Percentiles rank a stretch among this genome's conserved stretches.
Evolutionary conservation across 2,888 invertebrate species (phyloP).

Genomic region (Leptinotarsa haldemani): DNA sequence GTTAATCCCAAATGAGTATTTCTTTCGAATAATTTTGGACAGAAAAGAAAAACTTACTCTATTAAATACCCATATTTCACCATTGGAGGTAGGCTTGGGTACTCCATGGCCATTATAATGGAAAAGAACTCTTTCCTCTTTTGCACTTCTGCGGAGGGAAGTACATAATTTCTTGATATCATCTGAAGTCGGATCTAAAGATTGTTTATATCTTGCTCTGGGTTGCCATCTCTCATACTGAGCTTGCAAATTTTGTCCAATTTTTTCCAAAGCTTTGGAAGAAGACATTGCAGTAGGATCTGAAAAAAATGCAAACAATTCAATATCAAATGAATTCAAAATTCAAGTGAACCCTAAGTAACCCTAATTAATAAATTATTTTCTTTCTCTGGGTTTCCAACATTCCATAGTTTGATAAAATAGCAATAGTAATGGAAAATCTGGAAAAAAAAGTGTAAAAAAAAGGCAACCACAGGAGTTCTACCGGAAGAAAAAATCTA

Average conservation of each 20-base stretch:
- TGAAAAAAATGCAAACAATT: conserved; percentile 58
- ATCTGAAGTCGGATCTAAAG: conserved; percentile 96
- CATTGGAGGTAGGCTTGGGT: conserved; percentile 96
- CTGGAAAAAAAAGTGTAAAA: too few relatives aligned
- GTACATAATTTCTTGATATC: conserved; percentile 97
- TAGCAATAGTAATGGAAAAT: too few relatives aligned
- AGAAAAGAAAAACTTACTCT: conserved; percentile 70
- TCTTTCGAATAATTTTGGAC: too few relatives aligned
- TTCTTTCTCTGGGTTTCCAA: too few relatives aligned
- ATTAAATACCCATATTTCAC: conserved; percentile 99
- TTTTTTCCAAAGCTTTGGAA: conserved; percentile 91
- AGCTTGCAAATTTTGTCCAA: conserved; percentile 90
- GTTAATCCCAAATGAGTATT: not conserved
- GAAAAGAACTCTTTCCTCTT: conserved; percentile 97
- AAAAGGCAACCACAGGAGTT: too few relatives aligned
- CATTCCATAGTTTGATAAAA: too few relatives aligned
- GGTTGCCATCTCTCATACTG: conserved; percentile 99
- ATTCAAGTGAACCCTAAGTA: too few relatives aligned
- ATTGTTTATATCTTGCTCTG: conserved; percentile 95
- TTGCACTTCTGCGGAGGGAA: conserved; percentile 94
- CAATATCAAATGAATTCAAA: not conserved
- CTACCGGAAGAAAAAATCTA: too few relatives aligned
- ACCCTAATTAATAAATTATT: too few relatives aligned
- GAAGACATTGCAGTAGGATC: conserved; percentile 91
- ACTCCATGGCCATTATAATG: conserved; percentile 99